Evolutionary conservation across 2,797 vertebrate species (phyloP), one percentile per base, ranked within the genome.

Genomic region (Meriones psammophilus): DNA sequence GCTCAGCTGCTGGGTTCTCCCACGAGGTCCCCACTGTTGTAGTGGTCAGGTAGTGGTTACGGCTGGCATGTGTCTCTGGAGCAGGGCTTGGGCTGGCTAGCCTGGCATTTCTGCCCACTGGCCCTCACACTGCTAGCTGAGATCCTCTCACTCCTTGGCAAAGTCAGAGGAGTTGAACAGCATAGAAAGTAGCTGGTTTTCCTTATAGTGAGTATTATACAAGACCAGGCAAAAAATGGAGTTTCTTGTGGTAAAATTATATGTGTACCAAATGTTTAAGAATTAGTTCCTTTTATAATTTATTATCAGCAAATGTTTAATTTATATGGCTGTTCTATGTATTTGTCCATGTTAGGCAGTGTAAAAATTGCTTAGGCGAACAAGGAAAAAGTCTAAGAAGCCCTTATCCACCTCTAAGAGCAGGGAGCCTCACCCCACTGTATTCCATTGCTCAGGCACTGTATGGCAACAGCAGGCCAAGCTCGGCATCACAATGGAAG

Each of bases 361-460:
- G 22, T 87, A 56, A 58, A 39, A 15, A 39, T 87, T 39, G 39
- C 14, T 58, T 68, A 56, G 84, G 33, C 46, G 71, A 54, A 36
- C 17, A 5, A 26, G 30, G 8, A 50, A 50, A 15, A 24, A 39
- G 50, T 26, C 10, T 56, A 69, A 54, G 33, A 58, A 15, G 69
- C 14, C 15, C 50, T 56, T 24, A 18, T 42, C 39, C 20, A 12
- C 14, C 36, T 91, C 54, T 30, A 24, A 92, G 69, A 81, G 26
- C 36, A 8, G 2, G 24, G 6, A 0, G 18, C 6, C 24, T 71
- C 24, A 33, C 77, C 46, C 60, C 0, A 22, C 73, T 28, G 0
- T 20, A 3, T 66, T 54, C 62, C 42, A 1, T 8, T 54, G 18
- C 8, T 73, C 81, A 30, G 50, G 50, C 56, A 33, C 30, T 24